Percentiles rank a stretch among this genome's conserved stretches.
phyloP scores from a whole-genome alignment of 2,797 vertebrate species.

The Dicrostonyx torquatus region DNA sequence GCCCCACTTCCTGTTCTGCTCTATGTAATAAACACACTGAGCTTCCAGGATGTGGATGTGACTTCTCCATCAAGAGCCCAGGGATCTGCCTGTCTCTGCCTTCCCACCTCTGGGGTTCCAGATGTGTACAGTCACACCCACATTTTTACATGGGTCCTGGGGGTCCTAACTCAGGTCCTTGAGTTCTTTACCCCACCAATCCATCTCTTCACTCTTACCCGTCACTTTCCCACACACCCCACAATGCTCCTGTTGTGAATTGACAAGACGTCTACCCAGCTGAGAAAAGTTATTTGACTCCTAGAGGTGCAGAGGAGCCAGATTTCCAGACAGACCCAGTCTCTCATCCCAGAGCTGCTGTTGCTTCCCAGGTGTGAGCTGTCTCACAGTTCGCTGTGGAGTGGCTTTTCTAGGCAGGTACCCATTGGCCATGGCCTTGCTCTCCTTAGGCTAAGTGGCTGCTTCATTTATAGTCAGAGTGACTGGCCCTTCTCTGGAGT shows the following conservation, averaged over 20 bases:
- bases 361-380: neutral
- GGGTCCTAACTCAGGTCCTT: neutral
- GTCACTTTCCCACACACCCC: rapidly evolving
- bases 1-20: neutral
- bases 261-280: neutral
- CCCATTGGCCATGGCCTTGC: neutral
- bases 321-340: neutral
- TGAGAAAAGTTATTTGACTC: neutral
- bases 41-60: neutral
- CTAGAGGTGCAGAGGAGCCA: neutral
- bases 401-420: neutral
- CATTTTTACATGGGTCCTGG: neutral
- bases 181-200: neutral
- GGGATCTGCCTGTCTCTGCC: neutral
- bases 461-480: neutral
- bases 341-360: rapidly evolving
- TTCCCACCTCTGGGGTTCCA: neutral
- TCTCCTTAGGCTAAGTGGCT: neutral
- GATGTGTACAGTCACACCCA: neutral
- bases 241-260: neutral
- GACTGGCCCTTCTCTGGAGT: neutral
- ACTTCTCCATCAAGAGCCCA: neutral
- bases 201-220: too few species aligned
- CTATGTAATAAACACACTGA: neutral
- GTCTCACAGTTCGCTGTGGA: rapidly evolving